phyloP scores from a whole-genome alignment of 2,797 vertebrate genomes.

The Linurgus olivaceus region DNA sequence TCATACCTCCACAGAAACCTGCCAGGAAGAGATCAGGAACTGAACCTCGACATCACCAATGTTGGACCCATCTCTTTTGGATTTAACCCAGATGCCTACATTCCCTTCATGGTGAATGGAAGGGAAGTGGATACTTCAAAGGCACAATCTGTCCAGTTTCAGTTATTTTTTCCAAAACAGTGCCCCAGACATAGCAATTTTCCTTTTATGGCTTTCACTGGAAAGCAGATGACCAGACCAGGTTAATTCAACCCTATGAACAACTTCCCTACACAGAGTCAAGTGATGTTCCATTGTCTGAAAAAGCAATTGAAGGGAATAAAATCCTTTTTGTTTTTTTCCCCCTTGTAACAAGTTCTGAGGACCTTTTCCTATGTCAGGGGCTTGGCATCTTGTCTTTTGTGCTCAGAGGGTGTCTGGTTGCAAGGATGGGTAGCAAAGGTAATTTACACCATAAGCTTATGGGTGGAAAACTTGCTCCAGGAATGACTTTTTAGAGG shows the following conservation, averaged over 20 bases:
- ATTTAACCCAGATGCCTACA: not conserved
- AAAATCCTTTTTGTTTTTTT: rapidly evolving
- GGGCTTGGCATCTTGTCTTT: not conserved
- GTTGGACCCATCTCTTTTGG: not conserved
- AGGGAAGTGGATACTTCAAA: not conserved
- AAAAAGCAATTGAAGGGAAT: not conserved
- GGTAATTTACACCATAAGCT: not conserved
- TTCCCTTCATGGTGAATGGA: not conserved
- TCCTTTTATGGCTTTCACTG: not conserved
- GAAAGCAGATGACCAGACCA: not conserved
- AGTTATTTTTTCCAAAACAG: not conserved
- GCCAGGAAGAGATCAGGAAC: not conserved
- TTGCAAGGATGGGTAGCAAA: not conserved
- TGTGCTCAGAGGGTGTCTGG: not conserved
- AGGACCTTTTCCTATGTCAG: not conserved
- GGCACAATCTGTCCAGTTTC: not conserved
- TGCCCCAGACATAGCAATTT: not conserved
- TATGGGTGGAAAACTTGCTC: not conserved
- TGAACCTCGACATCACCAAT: not conserved
- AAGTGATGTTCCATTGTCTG: not conserved
- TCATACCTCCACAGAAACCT: not conserved
- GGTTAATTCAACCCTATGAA: not conserved
- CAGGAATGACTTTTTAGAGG: not conserved
- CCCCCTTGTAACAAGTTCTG: not conserved
- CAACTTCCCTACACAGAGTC: not conserved